Evolutionary conservation across 2,888 invertebrate genomes (phyloP).

Genomic region (Lumbricus terrestris): DNA sequence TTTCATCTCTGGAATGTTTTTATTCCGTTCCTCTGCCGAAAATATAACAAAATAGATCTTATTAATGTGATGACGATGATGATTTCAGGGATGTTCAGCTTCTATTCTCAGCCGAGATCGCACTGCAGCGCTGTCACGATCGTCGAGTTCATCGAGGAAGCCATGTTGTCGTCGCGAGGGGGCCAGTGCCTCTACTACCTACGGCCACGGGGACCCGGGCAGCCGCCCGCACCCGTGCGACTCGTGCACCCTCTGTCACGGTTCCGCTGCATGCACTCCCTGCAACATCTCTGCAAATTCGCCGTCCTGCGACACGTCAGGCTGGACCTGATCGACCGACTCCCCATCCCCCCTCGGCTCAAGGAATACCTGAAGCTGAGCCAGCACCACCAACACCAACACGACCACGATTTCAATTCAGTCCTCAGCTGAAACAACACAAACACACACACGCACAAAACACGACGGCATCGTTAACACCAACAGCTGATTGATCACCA

Average conservation of each 20-base stretch:
- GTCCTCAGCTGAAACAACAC: not conserved
- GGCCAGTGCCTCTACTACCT: constrained; percentile 77
- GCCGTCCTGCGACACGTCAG: constrained; percentile 69
- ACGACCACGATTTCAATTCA: not conserved
- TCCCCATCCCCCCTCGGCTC: constrained; percentile 67
- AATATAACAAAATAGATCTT: too few species aligned
- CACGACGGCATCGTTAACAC: not conserved
- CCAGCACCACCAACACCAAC: not conserved
- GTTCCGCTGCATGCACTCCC: constrained; percentile 68
- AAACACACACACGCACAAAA: too few species aligned
- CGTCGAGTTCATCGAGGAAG: constrained; percentile 72
- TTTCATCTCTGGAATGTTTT: not conserved
- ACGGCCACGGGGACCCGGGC: constrained; percentile 65
- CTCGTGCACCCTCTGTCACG: constrained; percentile 74
- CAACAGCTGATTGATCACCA: not conserved
- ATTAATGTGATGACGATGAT: not conserved
- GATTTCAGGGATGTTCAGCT: constrained; percentile 73
- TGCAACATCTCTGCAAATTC: constrained; percentile 72
- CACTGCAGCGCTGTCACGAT: constrained; percentile 62
- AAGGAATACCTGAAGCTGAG: constrained; percentile 51
- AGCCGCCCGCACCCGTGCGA: constrained; percentile 69
- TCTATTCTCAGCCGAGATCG: constrained; percentile 58
- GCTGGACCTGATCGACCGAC: constrained; percentile 69
- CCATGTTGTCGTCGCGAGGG: constrained; percentile 70
- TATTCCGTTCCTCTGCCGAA: too few species aligned